phyloP scores from a whole-genome alignment of 1,140 invertebrate species.

The Thaumetopoea pityocampa region DNA sequence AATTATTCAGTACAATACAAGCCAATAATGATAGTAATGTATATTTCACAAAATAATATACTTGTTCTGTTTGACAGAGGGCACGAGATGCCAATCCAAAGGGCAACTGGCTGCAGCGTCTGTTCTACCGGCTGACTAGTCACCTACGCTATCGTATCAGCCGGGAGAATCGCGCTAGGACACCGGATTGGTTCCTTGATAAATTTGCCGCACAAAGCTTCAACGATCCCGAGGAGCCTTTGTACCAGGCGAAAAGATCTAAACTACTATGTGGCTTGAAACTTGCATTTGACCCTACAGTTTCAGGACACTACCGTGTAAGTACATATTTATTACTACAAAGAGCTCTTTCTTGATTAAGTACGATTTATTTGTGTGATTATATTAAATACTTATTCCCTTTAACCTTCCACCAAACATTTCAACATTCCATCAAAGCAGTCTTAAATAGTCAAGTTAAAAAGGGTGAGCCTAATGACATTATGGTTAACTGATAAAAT shows the following conservation, averaged over 20 bases:
- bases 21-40: no score
- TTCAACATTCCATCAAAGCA: no score
- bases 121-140: conserved; percentile 25
- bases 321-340: no score
- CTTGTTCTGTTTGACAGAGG: conserved; percentile 18
- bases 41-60: no score
- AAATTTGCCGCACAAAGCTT: conserved; percentile 74
- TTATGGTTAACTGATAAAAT: no score
- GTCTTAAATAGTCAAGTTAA: no score
- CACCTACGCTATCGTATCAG: conserved; percentile 39
- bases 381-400: no score
- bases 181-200: conserved; percentile 80
- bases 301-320: conserved; percentile 77
- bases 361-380: no score
- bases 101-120: conserved; percentile 32
- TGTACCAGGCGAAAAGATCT: conserved; percentile 53
- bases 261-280: conserved; percentile 75
- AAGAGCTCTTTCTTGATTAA: no score
- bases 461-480: no score
- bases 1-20: no score
- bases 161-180: conserved; percentile 42
- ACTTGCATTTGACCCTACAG: conserved; percentile 79
- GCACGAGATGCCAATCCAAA: conserved; percentile 25
- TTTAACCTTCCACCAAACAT: no score
- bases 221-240: conserved; percentile 59